Conservation (phyloP, 1,140 invertebrate species). For the Bacillus rossius region DNA sequence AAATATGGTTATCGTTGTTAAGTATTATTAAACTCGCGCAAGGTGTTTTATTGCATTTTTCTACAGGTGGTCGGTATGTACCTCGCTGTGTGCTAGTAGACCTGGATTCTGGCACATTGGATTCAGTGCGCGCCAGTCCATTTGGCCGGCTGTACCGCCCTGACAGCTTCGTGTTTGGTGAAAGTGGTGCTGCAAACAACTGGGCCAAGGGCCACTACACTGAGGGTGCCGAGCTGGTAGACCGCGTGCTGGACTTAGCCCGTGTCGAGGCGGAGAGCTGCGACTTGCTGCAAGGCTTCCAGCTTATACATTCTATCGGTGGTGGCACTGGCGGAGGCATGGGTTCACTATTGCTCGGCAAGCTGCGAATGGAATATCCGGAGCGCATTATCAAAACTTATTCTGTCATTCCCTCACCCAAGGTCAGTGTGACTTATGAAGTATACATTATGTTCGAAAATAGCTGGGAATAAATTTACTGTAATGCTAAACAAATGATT, state of each 20-base stretch:
- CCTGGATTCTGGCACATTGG: slow-evolving; percentile 71
- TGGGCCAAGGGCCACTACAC: slow-evolving; percentile 93
- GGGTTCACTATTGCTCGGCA: slow-evolving; percentile 46
- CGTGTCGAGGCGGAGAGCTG: too few relatives aligned
- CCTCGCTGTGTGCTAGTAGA: slow-evolving; percentile 71
- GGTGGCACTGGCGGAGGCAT: slow-evolving; percentile 50
- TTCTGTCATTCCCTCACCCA: slow-evolving; percentile 53
- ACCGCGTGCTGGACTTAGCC: not conserved
- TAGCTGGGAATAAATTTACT: too few relatives aligned
- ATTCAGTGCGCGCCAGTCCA: slow-evolving; percentile 61
- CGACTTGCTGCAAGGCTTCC: slow-evolving; percentile 32
- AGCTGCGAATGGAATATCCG: slow-evolving; percentile 40
- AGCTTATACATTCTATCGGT: slow-evolving; percentile 44
- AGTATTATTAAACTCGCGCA: too few relatives aligned
- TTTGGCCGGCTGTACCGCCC: slow-evolving; percentile 48
- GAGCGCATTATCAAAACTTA: slow-evolving; percentile 55
- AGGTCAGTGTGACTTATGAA: slow-evolving; percentile 19
- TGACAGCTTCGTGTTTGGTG: slow-evolving; percentile 15
- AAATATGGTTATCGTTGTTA: too few relatives aligned
- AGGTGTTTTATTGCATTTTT: too few relatives aligned
- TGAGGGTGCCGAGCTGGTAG: slow-evolving; percentile 62
- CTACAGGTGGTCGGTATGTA: slow-evolving; percentile 70
- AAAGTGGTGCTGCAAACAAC: slow-evolving; percentile 67
- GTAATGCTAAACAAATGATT: too few relatives aligned
- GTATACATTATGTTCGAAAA: too few relatives aligned